Evolutionary conservation across 2,113 vertebrate genomes (phyloP), one percentile per base, ranked within the genome.

Genomic region (Vombatus ursinus): DNA sequence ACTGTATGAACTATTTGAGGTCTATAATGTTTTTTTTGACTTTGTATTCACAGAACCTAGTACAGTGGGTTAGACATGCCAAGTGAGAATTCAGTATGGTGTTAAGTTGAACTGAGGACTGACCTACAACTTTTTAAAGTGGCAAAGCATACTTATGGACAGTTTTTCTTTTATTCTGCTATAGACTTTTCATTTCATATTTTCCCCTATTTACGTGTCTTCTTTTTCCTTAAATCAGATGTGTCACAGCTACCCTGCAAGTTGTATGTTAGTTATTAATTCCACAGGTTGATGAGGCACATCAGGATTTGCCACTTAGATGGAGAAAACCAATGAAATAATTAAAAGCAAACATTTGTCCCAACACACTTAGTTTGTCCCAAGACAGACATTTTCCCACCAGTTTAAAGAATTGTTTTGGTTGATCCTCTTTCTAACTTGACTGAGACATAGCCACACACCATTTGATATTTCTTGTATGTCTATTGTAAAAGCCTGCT

Each of bases 241-340:
- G 1, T 48, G 16, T 51, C 37, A 91, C 5, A n/a, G 0, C 3
- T 49, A 84, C 0, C 14, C 84, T 90, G 31, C 61, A n/a, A 28
- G 44, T 48, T 91, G 44, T 37, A 25, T 23, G 91, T 44, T 90
- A 1, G 4, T 91, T 54, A 50, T 49, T 90, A 94, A 90, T 51
- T 52, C 14, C 90, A 93, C 90, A 9, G 26, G 11, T 90, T 95
- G 28, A 37, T 91, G 89, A 96, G 61, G 95, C 48, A 91, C 93
- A 52, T 37, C 68, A 94, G 8, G 22, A 61, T 68, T 49, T 68
- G 68, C 9, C 44, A 16, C 52, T 95, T 50, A 92, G 2, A 77
- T 22, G 5, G 9, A 25, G 28, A 28, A 54, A 90, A 89, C 68
- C 3, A 91, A 22, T 95, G 95, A 90, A 90, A 48, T 68, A 92